These are phyloP conservation scores for Eustalomyia histrio DNA, from an alignment of 2,888 invertebrate species.

Conservation along the genomic window DNA sequence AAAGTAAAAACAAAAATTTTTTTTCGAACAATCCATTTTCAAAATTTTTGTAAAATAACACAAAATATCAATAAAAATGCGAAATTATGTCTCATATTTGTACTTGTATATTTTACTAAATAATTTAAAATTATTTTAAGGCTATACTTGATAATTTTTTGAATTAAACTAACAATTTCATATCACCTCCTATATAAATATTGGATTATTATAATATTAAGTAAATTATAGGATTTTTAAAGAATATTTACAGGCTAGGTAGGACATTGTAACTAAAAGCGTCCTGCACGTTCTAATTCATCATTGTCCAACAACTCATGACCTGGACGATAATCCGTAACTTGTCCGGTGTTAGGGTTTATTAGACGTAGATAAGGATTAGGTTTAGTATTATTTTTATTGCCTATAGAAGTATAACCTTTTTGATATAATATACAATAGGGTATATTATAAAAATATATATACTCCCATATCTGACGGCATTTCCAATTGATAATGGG, in stretches of 20 bases:
- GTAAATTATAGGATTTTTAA: slow-evolving; percentile 1
- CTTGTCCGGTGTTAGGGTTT: slow-evolving; percentile 79
- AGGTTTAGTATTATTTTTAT: slow-evolving; percentile 87
- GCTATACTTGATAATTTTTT: not conserved
- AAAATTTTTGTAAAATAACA: too few species aligned
- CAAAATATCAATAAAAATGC: too few species aligned
- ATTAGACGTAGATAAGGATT: slow-evolving; percentile 85
- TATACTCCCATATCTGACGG: slow-evolving; percentile 93
- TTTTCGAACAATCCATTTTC: too few species aligned
- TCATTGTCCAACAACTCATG: slow-evolving; percentile 80
- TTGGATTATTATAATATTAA: slow-evolving; percentile 2
- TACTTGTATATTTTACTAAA: not conserved
- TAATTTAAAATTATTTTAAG: not conserved
- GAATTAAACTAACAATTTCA: slow-evolving; percentile 16
- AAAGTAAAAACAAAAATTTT: too few species aligned
- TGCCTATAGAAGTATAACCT: slow-evolving; percentile 95
- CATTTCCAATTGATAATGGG: slow-evolving; percentile 97
- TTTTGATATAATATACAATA: slow-evolving; percentile 95
- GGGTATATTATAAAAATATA: slow-evolving; percentile 88
- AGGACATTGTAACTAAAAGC: slow-evolving; percentile 52
- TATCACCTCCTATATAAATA: slow-evolving; percentile 6
- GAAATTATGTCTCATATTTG: not conserved
- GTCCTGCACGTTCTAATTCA: slow-evolving; percentile 75
- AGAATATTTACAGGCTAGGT: not conserved
- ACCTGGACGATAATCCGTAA: slow-evolving; percentile 84